Evolutionary conservation across 92 coral and sea anemone genomes (phyloP).

Genomic region (Ricordea florida): DNA sequence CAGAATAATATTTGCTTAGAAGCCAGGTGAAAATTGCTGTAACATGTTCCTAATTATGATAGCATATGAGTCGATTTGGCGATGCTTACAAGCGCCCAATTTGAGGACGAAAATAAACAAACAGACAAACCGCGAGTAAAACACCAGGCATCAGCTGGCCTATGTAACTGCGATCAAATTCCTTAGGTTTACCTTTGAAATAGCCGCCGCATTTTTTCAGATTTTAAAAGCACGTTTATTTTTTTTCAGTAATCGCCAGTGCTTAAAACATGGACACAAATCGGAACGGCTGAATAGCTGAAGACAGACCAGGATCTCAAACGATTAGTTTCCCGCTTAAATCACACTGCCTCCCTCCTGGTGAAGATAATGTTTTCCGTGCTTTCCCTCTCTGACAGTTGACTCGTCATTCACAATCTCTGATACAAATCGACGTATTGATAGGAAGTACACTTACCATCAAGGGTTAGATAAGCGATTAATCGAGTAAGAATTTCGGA

Average conservation of each 20-base stretch:
- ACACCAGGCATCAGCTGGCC: too few relatives aligned
- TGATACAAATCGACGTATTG: slow-evolving; percentile 48
- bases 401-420: slow-evolving; percentile 35
- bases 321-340: neutral
- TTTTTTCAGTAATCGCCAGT: too few relatives aligned
- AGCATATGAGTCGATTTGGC: slow-evolving; percentile 40
- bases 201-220: slow-evolving; percentile 32
- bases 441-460: slow-evolving; percentile 42
- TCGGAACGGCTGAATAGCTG: too few relatives aligned
- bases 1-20: neutral
- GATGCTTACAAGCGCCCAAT: slow-evolving; percentile 43
- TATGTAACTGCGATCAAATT: slow-evolving; percentile 19
- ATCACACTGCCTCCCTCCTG: neutral
- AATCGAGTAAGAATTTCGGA: neutral
- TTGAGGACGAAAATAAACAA: slow-evolving; percentile 34
- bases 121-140: slow-evolving; percentile 32
- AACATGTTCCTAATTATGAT: slow-evolving; percentile 35
- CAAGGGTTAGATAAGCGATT: slow-evolving; percentile 43
- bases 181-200: slow-evolving; percentile 33
- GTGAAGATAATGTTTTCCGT: slow-evolving; percentile 5
- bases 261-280: too few relatives aligned
- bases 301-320: too few relatives aligned
- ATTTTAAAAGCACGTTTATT: slow-evolving; percentile 9
- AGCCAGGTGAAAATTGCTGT: slow-evolving; percentile 27
- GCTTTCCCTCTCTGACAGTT: slow-evolving; percentile 15